Conservation (phyloP, 2,888 invertebrate genomes). For the Drosophila stalkeri region DNA sequence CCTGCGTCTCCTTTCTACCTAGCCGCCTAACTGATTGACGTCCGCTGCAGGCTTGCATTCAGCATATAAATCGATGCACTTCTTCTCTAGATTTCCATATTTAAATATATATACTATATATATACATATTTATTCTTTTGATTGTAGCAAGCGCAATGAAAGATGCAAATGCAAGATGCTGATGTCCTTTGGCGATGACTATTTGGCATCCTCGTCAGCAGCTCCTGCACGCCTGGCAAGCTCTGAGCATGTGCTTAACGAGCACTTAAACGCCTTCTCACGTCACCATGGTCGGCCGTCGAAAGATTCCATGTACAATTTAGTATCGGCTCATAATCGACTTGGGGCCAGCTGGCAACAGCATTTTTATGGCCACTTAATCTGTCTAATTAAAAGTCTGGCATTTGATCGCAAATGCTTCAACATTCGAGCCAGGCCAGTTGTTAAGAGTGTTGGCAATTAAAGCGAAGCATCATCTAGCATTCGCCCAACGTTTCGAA, state of each 20-base stretch:
- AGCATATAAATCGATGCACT: constrained; percentile 73
- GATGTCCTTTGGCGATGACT: constrained; percentile 30
- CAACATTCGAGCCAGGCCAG: constrained; percentile 35
- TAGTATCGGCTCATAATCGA: constrained; percentile 67
- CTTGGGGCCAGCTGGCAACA: constrained; percentile 13
- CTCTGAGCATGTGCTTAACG: constrained; percentile 56
- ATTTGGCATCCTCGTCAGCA: constrained; percentile 26
- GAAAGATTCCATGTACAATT: constrained; percentile 60
- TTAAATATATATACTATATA: neutral
- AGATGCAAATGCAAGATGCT: constrained; percentile 45
- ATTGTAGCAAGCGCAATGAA: constrained; percentile 31
- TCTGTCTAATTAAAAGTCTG: constrained; percentile 71
- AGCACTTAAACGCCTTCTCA: constrained; percentile 61
- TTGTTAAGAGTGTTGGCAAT: constrained; percentile 20
- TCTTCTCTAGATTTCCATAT: constrained; percentile 22
- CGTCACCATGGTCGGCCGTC: constrained; percentile 7
- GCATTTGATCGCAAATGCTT: constrained; percentile 54
- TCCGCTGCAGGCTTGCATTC: constrained; percentile 61
- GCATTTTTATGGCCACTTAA: constrained; percentile 63
- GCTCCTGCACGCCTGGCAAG: constrained; percentile 23
- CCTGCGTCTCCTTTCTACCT: constrained; percentile 50
- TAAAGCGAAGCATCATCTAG: constrained; percentile 9
- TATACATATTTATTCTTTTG: neutral
- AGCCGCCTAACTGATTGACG: constrained; percentile 65
- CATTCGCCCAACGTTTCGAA: constrained; percentile 2